Percentiles rank a stretch among this genome's conserved stretches.
Conservation (phyloP, 2,888 invertebrate genomes). For the Pammene fasciana region DNA sequence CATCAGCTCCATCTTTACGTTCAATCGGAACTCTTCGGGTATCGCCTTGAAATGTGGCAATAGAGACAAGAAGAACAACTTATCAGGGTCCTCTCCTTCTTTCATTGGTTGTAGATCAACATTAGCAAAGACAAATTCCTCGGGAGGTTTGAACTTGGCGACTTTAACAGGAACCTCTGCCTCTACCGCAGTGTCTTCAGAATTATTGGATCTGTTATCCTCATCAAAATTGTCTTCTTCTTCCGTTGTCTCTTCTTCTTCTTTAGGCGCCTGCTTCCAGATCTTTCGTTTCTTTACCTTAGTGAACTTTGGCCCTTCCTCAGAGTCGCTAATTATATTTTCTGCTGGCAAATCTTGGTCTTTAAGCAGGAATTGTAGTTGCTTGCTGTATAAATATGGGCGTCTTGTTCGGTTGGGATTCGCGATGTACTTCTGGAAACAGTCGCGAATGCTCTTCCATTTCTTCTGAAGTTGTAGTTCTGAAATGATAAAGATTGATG, state of each 20-base stretch:
- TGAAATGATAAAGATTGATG: constrained; percentile 51
- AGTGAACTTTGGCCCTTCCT: constrained; percentile 51
- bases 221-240: constrained; percentile 50
- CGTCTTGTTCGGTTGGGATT: constrained; percentile 66
- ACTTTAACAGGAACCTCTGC: constrained; percentile 47
- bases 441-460: constrained; percentile 78
- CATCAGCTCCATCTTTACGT: constrained; percentile 76
- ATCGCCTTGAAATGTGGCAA: constrained; percentile 72
- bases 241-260: constrained; percentile 57
- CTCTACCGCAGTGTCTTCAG: constrained; percentile 49
- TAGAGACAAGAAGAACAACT: constrained; percentile 71
- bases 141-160: constrained; percentile 49
- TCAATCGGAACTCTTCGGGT: constrained; percentile 68
- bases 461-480: constrained; percentile 78
- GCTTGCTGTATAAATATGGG: constrained; percentile 70
- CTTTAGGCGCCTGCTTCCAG: constrained; percentile 63
- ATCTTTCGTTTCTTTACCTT: constrained; percentile 45
- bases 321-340: constrained; percentile 59
- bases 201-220: constrained; percentile 52
- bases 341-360: constrained; percentile 50
- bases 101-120: constrained; percentile 58
- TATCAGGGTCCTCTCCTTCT: constrained; percentile 69
- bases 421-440: constrained; percentile 68
- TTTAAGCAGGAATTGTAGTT: constrained; percentile 68
- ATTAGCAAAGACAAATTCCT: constrained; percentile 72